phyloP scores from a whole-genome alignment of 2,113 vertebrate genomes.

The Pygoscelis adeliae region DNA sequence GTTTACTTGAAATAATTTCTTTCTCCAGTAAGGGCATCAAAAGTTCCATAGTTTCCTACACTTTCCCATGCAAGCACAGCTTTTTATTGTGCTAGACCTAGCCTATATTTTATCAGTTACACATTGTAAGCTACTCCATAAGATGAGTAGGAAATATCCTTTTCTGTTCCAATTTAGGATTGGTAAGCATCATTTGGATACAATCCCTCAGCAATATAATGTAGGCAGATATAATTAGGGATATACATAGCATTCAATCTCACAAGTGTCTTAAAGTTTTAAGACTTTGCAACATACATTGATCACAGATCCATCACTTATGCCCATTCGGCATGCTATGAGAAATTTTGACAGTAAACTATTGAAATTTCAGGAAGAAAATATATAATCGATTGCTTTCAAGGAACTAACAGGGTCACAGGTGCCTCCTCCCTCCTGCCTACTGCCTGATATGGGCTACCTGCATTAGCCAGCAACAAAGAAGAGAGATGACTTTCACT shows the following conservation, averaged over 20 bases:
- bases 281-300: neutral
- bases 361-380: neutral
- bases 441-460: neutral
- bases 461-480: neutral
- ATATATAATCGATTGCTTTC: neutral
- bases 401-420: neutral
- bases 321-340: neutral
- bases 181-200: neutral
- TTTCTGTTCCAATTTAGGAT: neutral
- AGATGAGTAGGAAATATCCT: neutral
- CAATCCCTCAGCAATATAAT: neutral
- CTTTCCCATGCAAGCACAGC: neutral
- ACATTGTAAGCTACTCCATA: neutral
- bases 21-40: neutral
- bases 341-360: neutral
- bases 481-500: neutral
- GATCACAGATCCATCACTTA: neutral
- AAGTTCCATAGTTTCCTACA: neutral
- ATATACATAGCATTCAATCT: neutral
- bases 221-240: neutral
- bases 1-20: slow-evolving; percentile 39
- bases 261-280: neutral
- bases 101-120: neutral
- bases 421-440: neutral
- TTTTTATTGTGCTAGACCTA: neutral